Percentiles rank a stretch among this genome's conserved stretches.
Evolutionary conservation across 1,140 invertebrate species (phyloP).

Genomic region (Bilobella aurantiaca): DNA sequence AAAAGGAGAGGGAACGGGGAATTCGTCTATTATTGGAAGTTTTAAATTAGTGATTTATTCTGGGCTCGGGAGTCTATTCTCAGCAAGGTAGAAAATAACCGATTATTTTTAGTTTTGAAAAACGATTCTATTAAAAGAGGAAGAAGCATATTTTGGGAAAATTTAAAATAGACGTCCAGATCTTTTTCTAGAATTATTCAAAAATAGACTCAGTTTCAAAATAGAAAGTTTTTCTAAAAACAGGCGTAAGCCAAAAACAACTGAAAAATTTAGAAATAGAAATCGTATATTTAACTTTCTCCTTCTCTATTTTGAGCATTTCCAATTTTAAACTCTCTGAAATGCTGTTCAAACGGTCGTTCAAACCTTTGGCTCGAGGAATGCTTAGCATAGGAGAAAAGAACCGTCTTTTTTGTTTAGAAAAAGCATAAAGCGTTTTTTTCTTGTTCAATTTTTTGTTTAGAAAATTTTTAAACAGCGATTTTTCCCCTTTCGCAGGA

Average conservation of each 20-base stretch:
- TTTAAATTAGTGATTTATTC: neutral
- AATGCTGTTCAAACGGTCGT: no score
- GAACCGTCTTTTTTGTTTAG: neutral
- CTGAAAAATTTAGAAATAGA: slow-evolving; percentile 4
- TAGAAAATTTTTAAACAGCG: neutral
- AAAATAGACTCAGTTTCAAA: neutral
- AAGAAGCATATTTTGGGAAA: slow-evolving; percentile 1
- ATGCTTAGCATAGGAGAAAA: neutral
- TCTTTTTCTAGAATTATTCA: neutral
- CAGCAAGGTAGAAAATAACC: no score
- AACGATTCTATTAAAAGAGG: neutral
- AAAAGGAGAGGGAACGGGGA: neutral
- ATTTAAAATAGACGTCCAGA: neutral
- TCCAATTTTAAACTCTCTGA: neutral
- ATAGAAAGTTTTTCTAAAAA: neutral
- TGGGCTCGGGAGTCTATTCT: no score
- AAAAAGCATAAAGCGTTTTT: neutral
- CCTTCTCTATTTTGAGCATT: slow-evolving; percentile 1
- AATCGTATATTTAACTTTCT: slow-evolving; percentile 3
- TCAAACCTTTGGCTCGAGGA: neutral
- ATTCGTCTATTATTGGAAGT: slow-evolving; percentile 5
- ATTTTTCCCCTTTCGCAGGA: neutral
- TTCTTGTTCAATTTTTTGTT: neutral
- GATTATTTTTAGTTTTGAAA: slow-evolving; percentile 3
- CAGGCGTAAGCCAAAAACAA: neutral